Conservation (phyloP, 2,888 invertebrate species). For the Eupithecia centaureata region DNA sequence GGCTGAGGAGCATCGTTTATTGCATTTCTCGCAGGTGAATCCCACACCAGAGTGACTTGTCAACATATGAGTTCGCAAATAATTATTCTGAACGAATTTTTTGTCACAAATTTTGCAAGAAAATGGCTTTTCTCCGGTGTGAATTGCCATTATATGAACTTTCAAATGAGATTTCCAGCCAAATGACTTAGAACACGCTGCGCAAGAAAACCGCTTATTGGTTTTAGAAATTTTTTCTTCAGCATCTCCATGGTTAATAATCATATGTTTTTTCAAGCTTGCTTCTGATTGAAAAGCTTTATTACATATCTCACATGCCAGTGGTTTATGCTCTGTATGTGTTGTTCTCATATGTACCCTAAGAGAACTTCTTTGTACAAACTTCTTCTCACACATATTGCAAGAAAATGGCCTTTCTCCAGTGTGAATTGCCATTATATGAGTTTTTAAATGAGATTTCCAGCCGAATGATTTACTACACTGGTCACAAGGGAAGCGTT, state of each 20-base stretch:
- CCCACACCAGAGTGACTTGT: conserved; percentile 3
- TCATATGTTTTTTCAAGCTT: conserved; percentile 20
- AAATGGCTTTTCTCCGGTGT: conserved; percentile 53
- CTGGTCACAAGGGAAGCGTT: conserved; percentile 7
- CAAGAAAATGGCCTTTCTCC: conserved; percentile 13
- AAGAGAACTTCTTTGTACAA: conserved; percentile 6
- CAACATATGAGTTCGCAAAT: conserved; percentile 19
- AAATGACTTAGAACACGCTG: conserved; percentile 19
- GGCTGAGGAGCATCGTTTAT: conserved; percentile 10
- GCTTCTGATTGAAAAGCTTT: conserved; percentile 12
- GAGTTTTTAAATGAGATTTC: conserved; percentile 19
- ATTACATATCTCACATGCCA: conserved; percentile 2
- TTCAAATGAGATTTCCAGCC: conserved; percentile 33
- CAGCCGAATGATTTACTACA: conserved; percentile 7
- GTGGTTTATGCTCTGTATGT: not conserved
- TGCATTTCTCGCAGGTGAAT: conserved; percentile 15
- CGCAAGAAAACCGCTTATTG: conserved; percentile 21
- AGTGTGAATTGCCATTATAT: conserved; percentile 22
- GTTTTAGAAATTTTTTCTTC: not conserved
- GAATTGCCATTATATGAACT: conserved; percentile 39
- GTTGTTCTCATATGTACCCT: conserved; percentile 5
- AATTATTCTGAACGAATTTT: conserved; percentile 21
- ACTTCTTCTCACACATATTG: conserved; percentile 17
- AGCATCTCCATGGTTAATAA: conserved; percentile 11
- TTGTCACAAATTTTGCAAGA: conserved; percentile 51